Percentiles rank a stretch among this genome's conserved stretches.
Conservation (phyloP, 2,888 invertebrate species). For the Synergus japonicus region DNA sequence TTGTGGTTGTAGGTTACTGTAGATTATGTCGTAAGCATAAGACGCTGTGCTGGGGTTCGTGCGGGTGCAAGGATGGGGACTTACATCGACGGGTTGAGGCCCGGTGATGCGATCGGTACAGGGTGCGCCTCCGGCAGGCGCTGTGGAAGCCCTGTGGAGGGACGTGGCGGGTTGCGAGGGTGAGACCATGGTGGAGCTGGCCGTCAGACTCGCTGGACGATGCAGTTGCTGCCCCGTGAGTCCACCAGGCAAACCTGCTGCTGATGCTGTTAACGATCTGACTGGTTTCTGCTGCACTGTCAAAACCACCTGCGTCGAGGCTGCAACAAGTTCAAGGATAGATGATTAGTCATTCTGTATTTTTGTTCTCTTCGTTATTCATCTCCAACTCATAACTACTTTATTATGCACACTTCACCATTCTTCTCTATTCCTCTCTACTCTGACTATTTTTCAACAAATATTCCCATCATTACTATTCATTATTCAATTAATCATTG, state of each 20-base stretch:
- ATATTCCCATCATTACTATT: not conserved
- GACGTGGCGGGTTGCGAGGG: constrained; percentile 73
- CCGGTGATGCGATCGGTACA: constrained; percentile 87
- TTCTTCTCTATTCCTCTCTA: not conserved
- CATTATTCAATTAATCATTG: too few species aligned
- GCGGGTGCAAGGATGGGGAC: constrained; percentile 71
- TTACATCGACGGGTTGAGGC: constrained; percentile 93
- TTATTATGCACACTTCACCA: constrained; percentile 2
- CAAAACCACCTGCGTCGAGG: constrained; percentile 84
- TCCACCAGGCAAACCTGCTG: constrained; percentile 72
- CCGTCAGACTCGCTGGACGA: constrained; percentile 76
- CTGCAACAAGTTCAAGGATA: constrained; percentile 77
- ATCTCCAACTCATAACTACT: constrained; percentile 1
- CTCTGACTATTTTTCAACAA: not conserved
- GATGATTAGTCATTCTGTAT: constrained; percentile 20
- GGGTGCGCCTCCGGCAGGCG: constrained; percentile 79
- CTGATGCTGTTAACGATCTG: constrained; percentile 57
- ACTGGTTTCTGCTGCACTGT: constrained; percentile 83
- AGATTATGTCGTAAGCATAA: constrained; percentile 12
- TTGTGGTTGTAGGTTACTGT: constrained; percentile 9
- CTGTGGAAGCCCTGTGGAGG: constrained; percentile 73
- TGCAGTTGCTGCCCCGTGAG: constrained; percentile 78
- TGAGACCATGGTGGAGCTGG: constrained; percentile 68
- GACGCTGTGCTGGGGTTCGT: constrained; percentile 33
- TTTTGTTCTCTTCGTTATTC: not conserved